Base-by-base conservation (phyloP, 2,797 vertebrate genomes). In the Leptodactylus fallax region DNA sequence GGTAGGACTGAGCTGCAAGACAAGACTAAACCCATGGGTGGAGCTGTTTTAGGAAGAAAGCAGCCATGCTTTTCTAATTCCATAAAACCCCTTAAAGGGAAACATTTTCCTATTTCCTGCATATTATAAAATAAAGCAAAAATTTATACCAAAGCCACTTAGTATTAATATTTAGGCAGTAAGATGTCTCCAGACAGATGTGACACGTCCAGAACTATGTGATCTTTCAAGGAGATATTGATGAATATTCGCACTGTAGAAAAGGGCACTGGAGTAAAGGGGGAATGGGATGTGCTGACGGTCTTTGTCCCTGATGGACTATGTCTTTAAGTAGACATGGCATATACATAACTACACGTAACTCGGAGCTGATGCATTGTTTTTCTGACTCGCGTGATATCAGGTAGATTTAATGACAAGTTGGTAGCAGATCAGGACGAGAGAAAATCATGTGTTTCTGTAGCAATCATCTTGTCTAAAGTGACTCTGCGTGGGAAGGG, bases 401-500 rank as follows among this genome's bases (percentile, higher is more conserved):
- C 88, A 86, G 80, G 85, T 71, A 55, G 74, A 89, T 82, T 60
- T 83, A 82, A 83, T 83, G 72, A 78, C 61, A 89, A 71, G 53
- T 86, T 83, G 69, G 49, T 13, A 45, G 53, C 61, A 71, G 21
- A 87, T 87, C 27, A 60, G 53, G 55, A 86, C 3, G 17, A 67
- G 85, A 67, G 81, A 83, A 72, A 86, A 83, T 87, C 63, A 85
- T 88, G 76, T 72, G 65, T 85, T 85, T 83, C 58, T 79, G 72
- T 72, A 86, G 88, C 36, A 86, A 89, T 89, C 79, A 89, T 89
- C 88, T 79, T 77, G 85, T 87, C 88, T 89, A 53, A 72, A 82
- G 56, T 83, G 84, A 89, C 79, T 87, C 79, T 89, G 88, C 74
- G 80, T 89, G 85, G 88, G 85, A 89, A 61, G 61, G 80, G 60